Evolutionary conservation across 2,888 invertebrate species (phyloP).

Genomic region (Euzophera pinguis): DNA sequence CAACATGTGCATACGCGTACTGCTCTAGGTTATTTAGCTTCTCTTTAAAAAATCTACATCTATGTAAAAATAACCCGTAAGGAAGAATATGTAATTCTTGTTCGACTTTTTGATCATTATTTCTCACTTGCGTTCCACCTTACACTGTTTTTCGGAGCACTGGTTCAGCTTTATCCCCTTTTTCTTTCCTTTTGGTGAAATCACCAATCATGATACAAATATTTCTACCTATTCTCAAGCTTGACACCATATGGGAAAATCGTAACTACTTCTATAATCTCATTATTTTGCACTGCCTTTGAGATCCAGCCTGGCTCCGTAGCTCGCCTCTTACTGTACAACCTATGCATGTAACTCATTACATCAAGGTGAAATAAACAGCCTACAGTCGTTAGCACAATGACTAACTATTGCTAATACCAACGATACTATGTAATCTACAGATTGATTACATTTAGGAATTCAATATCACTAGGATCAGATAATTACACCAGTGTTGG

Average conservation of each 20-base stretch:
- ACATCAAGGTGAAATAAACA: conserved; percentile 67
- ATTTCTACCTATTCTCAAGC: no score
- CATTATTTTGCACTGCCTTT: conserved; percentile 39
- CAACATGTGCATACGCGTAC: no score
- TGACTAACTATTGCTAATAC: conserved; percentile 8
- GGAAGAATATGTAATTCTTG: no score
- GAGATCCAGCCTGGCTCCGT: conserved; percentile 73
- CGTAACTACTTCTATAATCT: background rate
- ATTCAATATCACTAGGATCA: background rate
- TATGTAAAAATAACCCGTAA: no score
- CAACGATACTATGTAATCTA: background rate
- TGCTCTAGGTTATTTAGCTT: no score
- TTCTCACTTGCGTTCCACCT: no score
- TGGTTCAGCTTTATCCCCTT: no score
- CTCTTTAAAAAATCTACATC: no score
- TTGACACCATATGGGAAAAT: background rate
- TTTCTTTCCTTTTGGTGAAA: no score
- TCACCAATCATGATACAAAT: no score
- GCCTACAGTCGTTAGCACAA: conserved; percentile 31
- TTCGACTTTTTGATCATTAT: no score
- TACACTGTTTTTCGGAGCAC: no score
- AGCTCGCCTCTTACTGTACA: conserved; percentile 70
- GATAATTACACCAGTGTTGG: background rate
- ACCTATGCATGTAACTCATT: conserved; percentile 59
- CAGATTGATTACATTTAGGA: background rate